phyloP scores from a whole-genome alignment of 2,113 vertebrate species.

The Plestiodon gilberti region DNA sequence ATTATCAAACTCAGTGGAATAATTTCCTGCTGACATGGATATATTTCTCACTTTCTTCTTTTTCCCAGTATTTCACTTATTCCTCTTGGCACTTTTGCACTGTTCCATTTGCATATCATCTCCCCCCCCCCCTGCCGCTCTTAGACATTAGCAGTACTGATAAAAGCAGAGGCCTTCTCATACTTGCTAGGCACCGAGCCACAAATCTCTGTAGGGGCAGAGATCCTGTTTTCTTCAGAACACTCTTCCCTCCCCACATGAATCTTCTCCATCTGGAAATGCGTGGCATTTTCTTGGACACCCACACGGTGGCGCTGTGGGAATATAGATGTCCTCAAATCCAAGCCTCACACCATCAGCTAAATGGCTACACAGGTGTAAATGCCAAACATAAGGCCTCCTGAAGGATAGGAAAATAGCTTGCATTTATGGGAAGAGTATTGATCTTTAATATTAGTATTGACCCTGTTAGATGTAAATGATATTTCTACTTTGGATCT shows the following conservation, averaged over 20 bases:
- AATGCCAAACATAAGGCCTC: not conserved
- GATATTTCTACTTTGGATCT: conserved; percentile 20
- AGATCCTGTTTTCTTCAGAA: rapidly evolving
- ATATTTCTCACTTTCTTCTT: not conserved
- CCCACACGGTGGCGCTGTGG: conserved; percentile 61
- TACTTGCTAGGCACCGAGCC: rapidly evolving
- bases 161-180: not conserved
- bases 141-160: rapidly evolving
- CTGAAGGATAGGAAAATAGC: not conserved
- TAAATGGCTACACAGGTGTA: rapidly evolving
- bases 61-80: rapidly evolving
- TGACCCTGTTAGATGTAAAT: not conserved
- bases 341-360: rapidly evolving
- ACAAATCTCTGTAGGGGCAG: not conserved
- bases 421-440: not conserved
- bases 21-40: rapidly evolving
- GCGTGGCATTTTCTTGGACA: not conserved
- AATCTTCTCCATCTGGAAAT: not conserved
- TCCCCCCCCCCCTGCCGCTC: not conserved
- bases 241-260: not conserved
- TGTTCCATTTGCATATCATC: not conserved
- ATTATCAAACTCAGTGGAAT: not conserved
- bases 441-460: not conserved
- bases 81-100: rapidly evolving
- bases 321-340: not conserved